phyloP scores from a whole-genome alignment of 2,113 vertebrate genomes.

The Colistium nudipinnis region DNA sequence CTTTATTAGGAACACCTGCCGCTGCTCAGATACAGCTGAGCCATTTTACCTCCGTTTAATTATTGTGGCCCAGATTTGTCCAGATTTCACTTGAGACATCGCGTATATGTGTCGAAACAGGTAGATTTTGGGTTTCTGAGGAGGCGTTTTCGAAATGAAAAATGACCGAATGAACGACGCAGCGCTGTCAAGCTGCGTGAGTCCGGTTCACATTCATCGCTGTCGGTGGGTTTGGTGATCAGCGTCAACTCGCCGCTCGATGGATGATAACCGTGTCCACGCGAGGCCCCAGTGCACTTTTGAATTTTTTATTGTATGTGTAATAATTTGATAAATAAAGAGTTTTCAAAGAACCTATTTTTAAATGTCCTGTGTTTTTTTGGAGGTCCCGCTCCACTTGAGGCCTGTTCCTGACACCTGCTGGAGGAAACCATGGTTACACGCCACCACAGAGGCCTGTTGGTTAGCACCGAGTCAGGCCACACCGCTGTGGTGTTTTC shows the following conservation, averaged over 20 bases:
- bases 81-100: not conserved
- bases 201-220: slow-evolving; percentile 84
- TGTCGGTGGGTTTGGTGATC: slow-evolving; percentile 83
- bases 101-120: too few species aligned
- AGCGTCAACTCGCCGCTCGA: slow-evolving; percentile 73
- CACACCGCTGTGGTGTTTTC: not conserved
- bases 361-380: too few species aligned
- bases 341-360: not conserved
- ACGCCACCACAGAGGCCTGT: not conserved
- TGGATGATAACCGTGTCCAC: slow-evolving; percentile 78
- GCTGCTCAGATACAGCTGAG: not conserved
- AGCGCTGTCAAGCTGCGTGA: slow-evolving; percentile 36
- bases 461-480: not conserved
- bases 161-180: too few species aligned
- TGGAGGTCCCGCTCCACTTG: too few species aligned
- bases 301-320: not conserved
- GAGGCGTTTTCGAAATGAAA: too few species aligned
- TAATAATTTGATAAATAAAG: slow-evolving; percentile 37
- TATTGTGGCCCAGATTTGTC: too few species aligned
- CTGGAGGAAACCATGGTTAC: not conserved
- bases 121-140: too few species aligned
- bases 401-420: not conserved
- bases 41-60: too few species aligned
- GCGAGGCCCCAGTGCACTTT: not conserved
- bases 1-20: not conserved